These are phyloP conservation scores for Danaus plexippus DNA, from an alignment of 1,140 invertebrate genomes.

Conservation along the genomic window DNA sequence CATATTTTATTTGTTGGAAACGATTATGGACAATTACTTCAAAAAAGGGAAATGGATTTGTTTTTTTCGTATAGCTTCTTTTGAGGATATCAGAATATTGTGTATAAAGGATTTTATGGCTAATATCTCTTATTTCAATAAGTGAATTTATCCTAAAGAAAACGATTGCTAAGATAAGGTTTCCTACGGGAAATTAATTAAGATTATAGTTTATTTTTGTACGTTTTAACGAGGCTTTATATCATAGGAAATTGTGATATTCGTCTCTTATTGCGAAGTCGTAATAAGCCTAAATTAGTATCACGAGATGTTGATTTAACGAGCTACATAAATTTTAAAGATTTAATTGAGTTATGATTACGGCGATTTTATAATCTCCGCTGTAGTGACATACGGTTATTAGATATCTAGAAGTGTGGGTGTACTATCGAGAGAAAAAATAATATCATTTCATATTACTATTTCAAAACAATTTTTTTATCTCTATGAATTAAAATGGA, in stretches of 20 bases:
- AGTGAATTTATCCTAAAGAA: neutral
- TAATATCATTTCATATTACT: no score
- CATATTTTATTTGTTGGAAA: no score
- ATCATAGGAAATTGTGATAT: no score
- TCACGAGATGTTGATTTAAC: slow-evolving; percentile 35
- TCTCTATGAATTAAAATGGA: no score
- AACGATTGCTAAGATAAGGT: neutral
- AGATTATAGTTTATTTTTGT: slow-evolving; percentile 1
- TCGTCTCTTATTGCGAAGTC: neutral
- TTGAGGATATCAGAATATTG: no score
- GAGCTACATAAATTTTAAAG: slow-evolving; percentile 55
- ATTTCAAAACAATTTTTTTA: no score
- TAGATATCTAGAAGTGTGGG: slow-evolving; percentile 11
- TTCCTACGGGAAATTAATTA: neutral
- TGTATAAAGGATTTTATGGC: neutral
- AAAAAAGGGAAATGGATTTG: no score
- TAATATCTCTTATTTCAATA: neutral
- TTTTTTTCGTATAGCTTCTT: no score
- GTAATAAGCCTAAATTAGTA: slow-evolving; percentile 21
- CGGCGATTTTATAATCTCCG: slow-evolving; percentile 49
- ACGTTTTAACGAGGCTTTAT: neutral
- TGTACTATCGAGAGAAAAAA: neutral
- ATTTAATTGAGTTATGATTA: slow-evolving; percentile 69
- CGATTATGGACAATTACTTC: no score
- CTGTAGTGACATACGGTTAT: slow-evolving; percentile 32